A percentile compares a stretch with the other conserved stretches of the same genome.
phyloP scores from a whole-genome alignment of 2,888 invertebrate genomes.

The Kryphioiulus occultus region DNA sequence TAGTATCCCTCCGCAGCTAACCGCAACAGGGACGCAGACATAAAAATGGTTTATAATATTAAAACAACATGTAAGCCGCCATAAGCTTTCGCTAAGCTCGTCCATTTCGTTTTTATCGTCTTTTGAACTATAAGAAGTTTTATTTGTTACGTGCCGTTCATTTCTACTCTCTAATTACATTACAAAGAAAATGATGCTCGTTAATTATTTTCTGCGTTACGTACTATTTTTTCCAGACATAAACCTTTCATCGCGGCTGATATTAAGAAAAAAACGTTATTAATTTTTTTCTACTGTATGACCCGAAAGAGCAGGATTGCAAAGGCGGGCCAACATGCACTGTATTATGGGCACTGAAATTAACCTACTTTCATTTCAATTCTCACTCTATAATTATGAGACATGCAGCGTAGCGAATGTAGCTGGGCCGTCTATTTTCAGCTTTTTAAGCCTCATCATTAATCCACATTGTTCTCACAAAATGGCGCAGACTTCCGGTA shows the following conservation, averaged over 20 bases:
- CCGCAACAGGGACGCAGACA: not conserved
- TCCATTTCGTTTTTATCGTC: constrained; percentile 8
- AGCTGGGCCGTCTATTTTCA: not conserved
- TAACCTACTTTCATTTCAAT: not conserved
- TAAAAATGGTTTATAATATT: constrained; percentile 29
- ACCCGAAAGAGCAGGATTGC: not conserved
- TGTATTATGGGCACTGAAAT: not conserved
- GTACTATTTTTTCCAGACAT: not conserved
- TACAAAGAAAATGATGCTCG: constrained; percentile 22
- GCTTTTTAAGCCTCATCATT: not conserved
- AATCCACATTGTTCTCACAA: not conserved
- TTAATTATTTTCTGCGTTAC: constrained; percentile 35
- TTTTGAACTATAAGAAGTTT: constrained; percentile 25
- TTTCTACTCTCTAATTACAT: constrained; percentile 31
- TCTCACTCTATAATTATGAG: constrained; percentile 16
- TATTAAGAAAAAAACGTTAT: not conserved
- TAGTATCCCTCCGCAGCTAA: not conserved
- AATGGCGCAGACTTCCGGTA: not conserved
- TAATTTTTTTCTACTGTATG: not conserved
- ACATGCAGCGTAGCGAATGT: not conserved
- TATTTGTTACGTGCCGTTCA: constrained; percentile 25
- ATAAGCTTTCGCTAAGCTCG: constrained; percentile 28
- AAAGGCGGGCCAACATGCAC: not conserved
- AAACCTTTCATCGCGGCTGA: not conserved
- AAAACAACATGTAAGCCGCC: constrained; percentile 2